phyloP scores from a whole-genome alignment of 2,888 invertebrate species.

The Drosophila neutralis region DNA sequence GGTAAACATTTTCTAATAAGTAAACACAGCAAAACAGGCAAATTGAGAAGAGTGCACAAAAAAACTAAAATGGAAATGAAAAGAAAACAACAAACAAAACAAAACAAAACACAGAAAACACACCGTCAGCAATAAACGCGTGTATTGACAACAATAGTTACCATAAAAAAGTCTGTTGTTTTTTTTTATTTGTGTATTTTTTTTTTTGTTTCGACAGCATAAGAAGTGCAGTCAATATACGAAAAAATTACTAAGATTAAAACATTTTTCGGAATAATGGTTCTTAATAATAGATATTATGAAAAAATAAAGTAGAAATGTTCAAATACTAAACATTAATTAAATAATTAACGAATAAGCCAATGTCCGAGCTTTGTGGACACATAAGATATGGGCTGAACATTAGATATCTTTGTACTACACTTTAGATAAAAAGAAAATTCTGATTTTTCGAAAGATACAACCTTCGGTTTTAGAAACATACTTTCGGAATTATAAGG shows the following conservation, averaged over 20 bases:
- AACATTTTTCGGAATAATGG: not conserved
- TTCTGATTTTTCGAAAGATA: not conserved
- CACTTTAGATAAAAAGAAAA: not conserved
- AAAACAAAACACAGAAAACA: not conserved
- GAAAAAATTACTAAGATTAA: not conserved
- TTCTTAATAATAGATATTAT: not conserved
- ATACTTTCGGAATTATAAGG: not conserved
- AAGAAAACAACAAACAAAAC: constrained; percentile 4
- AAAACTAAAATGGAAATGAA: constrained; percentile 13
- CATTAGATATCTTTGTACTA: not conserved
- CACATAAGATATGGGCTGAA: not conserved
- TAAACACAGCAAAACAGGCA: constrained; percentile 40
- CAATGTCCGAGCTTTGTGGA: not conserved
- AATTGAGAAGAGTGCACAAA: constrained; percentile 34
- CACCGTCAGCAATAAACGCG: constrained; percentile 15
- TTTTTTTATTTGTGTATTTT: not conserved
- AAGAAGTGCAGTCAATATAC: not conserved
- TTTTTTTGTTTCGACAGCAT: not conserved
- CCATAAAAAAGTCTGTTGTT: constrained; percentile 13
- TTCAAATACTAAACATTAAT: not conserved
- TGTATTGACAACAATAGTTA: constrained; percentile 22
- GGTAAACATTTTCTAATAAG: constrained; percentile 62
- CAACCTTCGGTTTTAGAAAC: not conserved
- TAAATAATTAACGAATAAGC: not conserved
- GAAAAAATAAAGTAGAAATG: not conserved